phyloP scores from a whole-genome alignment of 2,113 vertebrate species.

The Pitta sordida region DNA sequence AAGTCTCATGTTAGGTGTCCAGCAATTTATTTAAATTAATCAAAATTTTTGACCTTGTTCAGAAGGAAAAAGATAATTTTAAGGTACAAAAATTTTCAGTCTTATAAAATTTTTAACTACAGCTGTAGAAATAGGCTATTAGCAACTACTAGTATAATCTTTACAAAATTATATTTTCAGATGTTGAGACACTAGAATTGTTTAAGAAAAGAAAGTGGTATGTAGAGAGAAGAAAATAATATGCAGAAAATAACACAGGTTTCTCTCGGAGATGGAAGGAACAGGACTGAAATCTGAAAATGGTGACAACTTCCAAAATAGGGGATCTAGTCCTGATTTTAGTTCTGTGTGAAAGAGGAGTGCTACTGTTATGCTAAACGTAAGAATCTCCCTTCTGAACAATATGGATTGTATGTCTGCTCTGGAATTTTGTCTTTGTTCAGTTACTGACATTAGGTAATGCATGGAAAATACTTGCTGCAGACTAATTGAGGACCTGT shows the following conservation, averaged over 20 bases:
- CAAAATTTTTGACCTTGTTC: neutral
- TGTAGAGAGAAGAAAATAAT: neutral
- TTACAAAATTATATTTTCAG: neutral
- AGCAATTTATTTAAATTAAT: neutral
- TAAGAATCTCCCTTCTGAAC: neutral
- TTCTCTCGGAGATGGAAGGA: neutral
- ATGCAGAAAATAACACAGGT: neutral
- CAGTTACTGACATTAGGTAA: neutral
- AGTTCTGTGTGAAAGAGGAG: neutral
- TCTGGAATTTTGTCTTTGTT: neutral
- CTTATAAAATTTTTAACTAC: neutral
- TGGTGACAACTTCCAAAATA: neutral
- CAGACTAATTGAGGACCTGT: neutral
- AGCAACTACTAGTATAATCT: neutral
- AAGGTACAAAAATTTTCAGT: neutral
- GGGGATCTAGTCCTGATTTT: neutral
- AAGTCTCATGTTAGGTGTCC: neutral
- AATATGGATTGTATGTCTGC: neutral
- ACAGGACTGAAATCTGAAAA: neutral
- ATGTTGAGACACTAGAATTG: neutral
- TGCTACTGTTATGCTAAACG: neutral
- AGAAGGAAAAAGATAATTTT: neutral
- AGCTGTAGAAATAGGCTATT: neutral
- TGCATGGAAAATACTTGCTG: neutral
- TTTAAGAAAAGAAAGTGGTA: neutral